Evolutionary conservation across 2,888 invertebrate genomes (phyloP).

Genomic region (Nowickia ferox): DNA sequence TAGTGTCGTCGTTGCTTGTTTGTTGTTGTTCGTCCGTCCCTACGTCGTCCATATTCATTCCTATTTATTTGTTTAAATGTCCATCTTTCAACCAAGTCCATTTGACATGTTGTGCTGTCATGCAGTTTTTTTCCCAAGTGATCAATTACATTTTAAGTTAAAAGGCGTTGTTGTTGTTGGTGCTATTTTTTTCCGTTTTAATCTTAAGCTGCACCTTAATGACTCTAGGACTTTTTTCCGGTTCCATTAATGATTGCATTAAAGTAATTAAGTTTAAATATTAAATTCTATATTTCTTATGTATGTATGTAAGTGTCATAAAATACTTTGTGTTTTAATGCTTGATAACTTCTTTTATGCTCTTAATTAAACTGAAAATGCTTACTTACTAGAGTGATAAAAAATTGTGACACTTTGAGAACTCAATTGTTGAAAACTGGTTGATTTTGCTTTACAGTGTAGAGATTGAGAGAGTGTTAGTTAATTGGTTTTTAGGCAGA

Average conservation of each 20-base stretch:
- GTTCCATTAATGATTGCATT: conserved; percentile 62
- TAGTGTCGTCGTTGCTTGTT: conserved; percentile 36
- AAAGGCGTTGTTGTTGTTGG: conserved; percentile 66
- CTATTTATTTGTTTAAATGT: conserved; percentile 69
- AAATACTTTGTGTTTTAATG: conserved; percentile 39
- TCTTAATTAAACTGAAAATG: conserved; percentile 41
- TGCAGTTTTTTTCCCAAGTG: conserved; percentile 71
- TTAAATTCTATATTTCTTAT: conserved; percentile 33
- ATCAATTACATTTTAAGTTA: conserved; percentile 72
- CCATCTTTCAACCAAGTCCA: conserved; percentile 70
- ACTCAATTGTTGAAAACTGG: conserved; percentile 21
- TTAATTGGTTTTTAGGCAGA: conserved; percentile 24
- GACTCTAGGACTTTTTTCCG: conserved; percentile 66
- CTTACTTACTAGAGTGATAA: conserved; percentile 9
- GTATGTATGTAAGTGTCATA: neutral
- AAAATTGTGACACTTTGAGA: conserved; percentile 21
- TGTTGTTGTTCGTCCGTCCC: conserved; percentile 22
- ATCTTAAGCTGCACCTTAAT: conserved; percentile 69
- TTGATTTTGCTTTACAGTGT: neutral
- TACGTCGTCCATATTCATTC: conserved; percentile 53
- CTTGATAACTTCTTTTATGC: conserved; percentile 34
- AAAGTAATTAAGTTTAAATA: conserved; percentile 64
- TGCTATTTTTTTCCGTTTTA: conserved; percentile 57
- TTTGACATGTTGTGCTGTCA: conserved; percentile 72
- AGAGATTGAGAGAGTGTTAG: conserved; percentile 5